Evolutionary conservation across 2,113 vertebrate genomes (phyloP), one percentile per base, ranked within the genome.

Genomic region (Antennarius striatus): DNA sequence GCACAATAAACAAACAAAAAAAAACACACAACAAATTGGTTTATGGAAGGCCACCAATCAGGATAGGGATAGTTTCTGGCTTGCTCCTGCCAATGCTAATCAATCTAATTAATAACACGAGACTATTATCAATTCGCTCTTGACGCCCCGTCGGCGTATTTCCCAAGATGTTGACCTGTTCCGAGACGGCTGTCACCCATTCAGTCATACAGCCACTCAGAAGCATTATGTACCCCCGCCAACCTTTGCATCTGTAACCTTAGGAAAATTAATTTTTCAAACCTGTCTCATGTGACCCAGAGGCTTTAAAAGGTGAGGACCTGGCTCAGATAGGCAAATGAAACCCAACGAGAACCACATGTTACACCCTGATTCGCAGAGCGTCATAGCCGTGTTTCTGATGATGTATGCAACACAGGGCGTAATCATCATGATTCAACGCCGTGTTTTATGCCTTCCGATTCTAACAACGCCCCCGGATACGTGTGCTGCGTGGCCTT

Each of bases 281-380:
- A 49, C 70, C 57, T 75, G 45, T 79, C 78, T 79, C 54, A 32
- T 64, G 42, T 76, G 80, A 75, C 57, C 81, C 64, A 49, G 15
- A 58, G 73, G 61, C 65, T 83, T 71, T 47, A 50, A 73, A 90
- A 80, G 83, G 29, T 83, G 83, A 85, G 83, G 86, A 80, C 46
- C 61, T 56, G 82, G 59, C 79, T 84, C 56, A 63, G 56, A 81
- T 82, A 68, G 63, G 72, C 73, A 63, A 81, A 75, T 69, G 46
- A 63, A 74, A 55, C 29, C 45, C 61, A 85, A 88, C 68, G 68
- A 85, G 71, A 90, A 86, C 71, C 87, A 90, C 73, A 71, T 88
- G 86, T 79, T 70, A 30, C 36, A 68, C 82, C 32, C 32, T 6
- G 32, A 36, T 6, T 4, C 6, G 68, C 68, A 79, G 60, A 36